These are phyloP conservation scores for Dinoponera quadriceps DNA, from an alignment of 1,140 invertebrate species.

Conservation along the genomic window DNA sequence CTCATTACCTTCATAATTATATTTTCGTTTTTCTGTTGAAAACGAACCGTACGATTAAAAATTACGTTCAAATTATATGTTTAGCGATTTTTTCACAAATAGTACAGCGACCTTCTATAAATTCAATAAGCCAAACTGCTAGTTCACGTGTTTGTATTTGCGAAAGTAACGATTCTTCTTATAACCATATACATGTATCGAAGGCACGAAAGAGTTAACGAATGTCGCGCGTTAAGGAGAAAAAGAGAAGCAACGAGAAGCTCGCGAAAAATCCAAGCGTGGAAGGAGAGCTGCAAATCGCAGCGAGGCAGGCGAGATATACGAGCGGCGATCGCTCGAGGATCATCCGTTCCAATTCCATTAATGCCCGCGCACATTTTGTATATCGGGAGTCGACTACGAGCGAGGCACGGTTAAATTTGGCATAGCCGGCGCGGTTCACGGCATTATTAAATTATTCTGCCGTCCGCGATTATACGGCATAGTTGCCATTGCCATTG, in stretches of 20 bases:
- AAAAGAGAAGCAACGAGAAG: slow-evolving; percentile 32
- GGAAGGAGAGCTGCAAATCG: slow-evolving; percentile 35
- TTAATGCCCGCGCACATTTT: slow-evolving; percentile 43
- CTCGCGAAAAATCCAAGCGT: not conserved
- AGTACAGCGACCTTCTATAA: too few relatives aligned
- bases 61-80: too few relatives aligned
- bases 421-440: slow-evolving; percentile 28
- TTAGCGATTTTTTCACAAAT: too few relatives aligned
- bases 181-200: too few relatives aligned
- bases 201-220: too few relatives aligned
- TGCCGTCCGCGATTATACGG: slow-evolving; percentile 60
- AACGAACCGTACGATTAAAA: too few relatives aligned
- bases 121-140: too few relatives aligned
- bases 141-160: too few relatives aligned
- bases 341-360: slow-evolving; percentile 68
- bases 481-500: slow-evolving; percentile 37
- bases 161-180: too few relatives aligned
- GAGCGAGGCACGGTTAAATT: slow-evolving; percentile 35
- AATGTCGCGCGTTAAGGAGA: too few relatives aligned
- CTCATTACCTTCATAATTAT: too few relatives aligned
- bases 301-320: not conserved
- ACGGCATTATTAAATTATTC: slow-evolving; percentile 69
- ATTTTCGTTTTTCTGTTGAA: too few relatives aligned
- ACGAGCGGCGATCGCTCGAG: slow-evolving; percentile 23
- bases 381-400: slow-evolving; percentile 15